Percentiles rank a stretch among this genome's conserved stretches.
Evolutionary conservation across 2,797 vertebrate species (phyloP).

Genomic region (Pagetopsis macropterus): DNA sequence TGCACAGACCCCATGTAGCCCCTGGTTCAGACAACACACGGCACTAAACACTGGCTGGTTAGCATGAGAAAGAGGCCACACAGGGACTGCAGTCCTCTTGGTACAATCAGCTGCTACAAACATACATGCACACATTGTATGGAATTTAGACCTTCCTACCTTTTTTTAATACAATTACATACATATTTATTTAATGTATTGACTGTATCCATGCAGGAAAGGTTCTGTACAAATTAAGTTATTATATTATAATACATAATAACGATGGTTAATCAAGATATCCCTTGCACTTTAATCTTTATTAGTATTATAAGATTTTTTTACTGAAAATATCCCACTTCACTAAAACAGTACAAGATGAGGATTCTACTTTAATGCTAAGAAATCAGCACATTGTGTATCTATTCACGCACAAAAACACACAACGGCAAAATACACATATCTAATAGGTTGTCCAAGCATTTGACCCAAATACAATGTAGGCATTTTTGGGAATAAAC

Average conservation of each 20-base stretch:
- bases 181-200: constrained; percentile 23
- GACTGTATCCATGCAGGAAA: too few relatives aligned
- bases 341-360: not conserved
- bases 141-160: constrained; percentile 19
- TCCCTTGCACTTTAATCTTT: not conserved
- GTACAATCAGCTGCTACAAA: constrained; percentile 63
- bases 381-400: constrained; percentile 4
- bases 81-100: constrained; percentile 61
- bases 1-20: constrained; percentile 40
- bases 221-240: too few relatives aligned
- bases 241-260: not conserved
- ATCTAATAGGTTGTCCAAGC: not conserved
- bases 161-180: constrained; percentile 27
- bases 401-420: not conserved
- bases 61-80: constrained; percentile 72
- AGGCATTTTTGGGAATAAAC: not conserved
- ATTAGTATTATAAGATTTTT: not conserved
- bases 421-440: constrained; percentile 1
- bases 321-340: not conserved
- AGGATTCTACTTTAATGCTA: not conserved
- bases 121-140: constrained; percentile 21
- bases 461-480: constrained; percentile 10
- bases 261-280: not conserved
- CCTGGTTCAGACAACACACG: constrained; percentile 53
- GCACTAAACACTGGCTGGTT: constrained; percentile 60